Conservation (phyloP, 2,797 vertebrate species). For the Acrossocheilus wenchowensis region DNA sequence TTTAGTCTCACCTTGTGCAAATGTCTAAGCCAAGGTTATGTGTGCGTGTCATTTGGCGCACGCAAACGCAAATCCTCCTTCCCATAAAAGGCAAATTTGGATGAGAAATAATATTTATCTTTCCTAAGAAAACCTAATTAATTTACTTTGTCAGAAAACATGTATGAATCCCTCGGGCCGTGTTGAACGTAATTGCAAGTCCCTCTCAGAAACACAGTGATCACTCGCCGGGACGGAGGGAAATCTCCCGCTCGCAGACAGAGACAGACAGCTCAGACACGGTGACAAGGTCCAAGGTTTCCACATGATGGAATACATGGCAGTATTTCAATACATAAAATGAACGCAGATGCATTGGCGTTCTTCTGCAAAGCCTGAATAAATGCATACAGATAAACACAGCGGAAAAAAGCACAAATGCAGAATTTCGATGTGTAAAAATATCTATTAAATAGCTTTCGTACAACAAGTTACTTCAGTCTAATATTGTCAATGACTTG, state of each 20-base stretch:
- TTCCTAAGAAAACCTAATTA: conserved; percentile 74
- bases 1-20: conserved; percentile 56
- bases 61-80: conserved; percentile 43
- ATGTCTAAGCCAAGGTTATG: conserved; percentile 39
- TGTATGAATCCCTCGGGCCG: conserved; percentile 73
- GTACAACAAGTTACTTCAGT: conserved; percentile 1
- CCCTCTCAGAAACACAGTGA: conserved; percentile 74
- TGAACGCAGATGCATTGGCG: conserved; percentile 59
- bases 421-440: conserved; percentile 19
- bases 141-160: conserved; percentile 79
- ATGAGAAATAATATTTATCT: conserved; percentile 65
- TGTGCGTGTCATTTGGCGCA: background rate
- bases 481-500: conserved; percentile 23
- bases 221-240: conserved; percentile 65
- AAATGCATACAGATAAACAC: conserved; percentile 41
- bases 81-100: conserved; percentile 42
- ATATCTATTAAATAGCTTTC: conserved; percentile 32
- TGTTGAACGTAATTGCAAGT: conserved; percentile 72
- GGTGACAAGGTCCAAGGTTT: conserved; percentile 62
- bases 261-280: conserved; percentile 60
- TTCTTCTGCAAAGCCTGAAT: conserved; percentile 39
- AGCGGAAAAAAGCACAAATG: conserved; percentile 15
- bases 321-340: conserved; percentile 51
- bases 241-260: conserved; percentile 72
- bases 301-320: conserved; percentile 52